Conservation (phyloP, 2,888 invertebrate species). For the Helleia helle region DNA sequence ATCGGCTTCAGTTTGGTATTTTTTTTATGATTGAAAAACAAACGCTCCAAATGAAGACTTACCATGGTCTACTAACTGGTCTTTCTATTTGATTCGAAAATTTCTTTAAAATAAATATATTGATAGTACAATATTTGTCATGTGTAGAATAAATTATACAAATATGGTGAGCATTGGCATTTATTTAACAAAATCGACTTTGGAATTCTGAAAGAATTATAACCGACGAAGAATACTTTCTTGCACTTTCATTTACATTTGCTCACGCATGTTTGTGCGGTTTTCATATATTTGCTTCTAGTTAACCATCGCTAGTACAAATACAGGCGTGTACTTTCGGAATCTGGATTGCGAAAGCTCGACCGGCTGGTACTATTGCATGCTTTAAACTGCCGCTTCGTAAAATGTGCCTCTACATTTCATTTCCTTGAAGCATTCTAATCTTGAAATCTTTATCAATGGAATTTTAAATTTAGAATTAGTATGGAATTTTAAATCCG, state of each 20-base stretch:
- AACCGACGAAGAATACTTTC: slow-evolving; percentile 9
- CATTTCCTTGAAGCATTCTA: slow-evolving; percentile 2
- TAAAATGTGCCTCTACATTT: slow-evolving; percentile 10
- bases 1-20: too few relatives aligned
- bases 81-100: too few relatives aligned
- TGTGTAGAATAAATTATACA: neutral
- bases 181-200: neutral
- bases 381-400: slow-evolving; percentile 40
- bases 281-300: slow-evolving; percentile 13
- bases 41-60: too few relatives aligned
- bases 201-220: slow-evolving; percentile 3
- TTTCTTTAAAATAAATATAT: too few relatives aligned
- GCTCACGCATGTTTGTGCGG: slow-evolving; percentile 11
- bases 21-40: too few relatives aligned
- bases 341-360: slow-evolving; percentile 46
- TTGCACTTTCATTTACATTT: slow-evolving; percentile 11
- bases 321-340: slow-evolving; percentile 29
- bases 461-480: neutral
- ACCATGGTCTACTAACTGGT: too few relatives aligned
- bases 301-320: slow-evolving; percentile 15
- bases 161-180: neutral
- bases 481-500: too few relatives aligned
- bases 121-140: neutral
- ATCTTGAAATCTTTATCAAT: too few relatives aligned
- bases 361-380: slow-evolving; percentile 44